Percentiles rank a stretch among this genome's conserved stretches.
These are phyloP conservation scores for Pluvianellus socialis DNA, from an alignment of 2,113 vertebrate species.

Conservation along the genomic window DNA sequence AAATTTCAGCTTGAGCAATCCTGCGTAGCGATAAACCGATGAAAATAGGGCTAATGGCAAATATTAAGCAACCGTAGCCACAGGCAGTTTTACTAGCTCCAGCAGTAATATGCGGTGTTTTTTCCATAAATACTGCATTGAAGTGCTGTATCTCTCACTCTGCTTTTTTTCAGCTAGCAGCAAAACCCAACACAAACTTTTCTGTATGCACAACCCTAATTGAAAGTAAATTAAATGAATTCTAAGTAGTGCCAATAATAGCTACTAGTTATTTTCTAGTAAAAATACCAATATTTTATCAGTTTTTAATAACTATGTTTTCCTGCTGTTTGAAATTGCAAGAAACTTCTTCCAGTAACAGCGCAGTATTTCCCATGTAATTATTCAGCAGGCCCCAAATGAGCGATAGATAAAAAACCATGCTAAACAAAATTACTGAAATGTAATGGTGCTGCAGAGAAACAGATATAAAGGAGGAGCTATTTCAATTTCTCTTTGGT, in stretches of 20 bases:
- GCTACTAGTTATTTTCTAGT: slow-evolving; percentile 19
- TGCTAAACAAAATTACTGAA: slow-evolving; percentile 23
- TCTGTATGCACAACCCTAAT: background rate
- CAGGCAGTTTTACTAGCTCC: slow-evolving; percentile 3
- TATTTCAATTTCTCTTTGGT: background rate
- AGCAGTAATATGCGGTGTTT: background rate
- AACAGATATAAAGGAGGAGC: background rate
- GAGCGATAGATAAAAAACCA: background rate
- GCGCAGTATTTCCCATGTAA: background rate
- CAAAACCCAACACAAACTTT: slow-evolving; percentile 35
- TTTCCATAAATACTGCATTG: background rate
- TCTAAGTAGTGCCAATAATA: slow-evolving; percentile 19
- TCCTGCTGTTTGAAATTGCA: slow-evolving; percentile 9
- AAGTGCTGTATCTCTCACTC: background rate
- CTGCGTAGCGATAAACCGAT: background rate
- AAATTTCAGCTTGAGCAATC: slow-evolving; percentile 40
- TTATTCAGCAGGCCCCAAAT: slow-evolving; percentile 11
- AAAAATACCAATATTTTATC: slow-evolving; percentile 24
- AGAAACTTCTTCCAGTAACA: slow-evolving; percentile 20
- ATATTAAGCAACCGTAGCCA: slow-evolving; percentile 14
- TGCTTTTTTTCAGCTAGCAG: background rate
- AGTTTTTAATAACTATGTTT: slow-evolving; percentile 39
- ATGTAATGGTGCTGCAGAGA: slow-evolving; percentile 35
- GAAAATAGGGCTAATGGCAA: slow-evolving; percentile 33
- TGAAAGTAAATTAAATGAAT: slow-evolving; percentile 38